Base-by-base conservation (phyloP, 30 jellyfish, hydroid and myxozoan genomes). In the Aurelia aurita region DNA sequence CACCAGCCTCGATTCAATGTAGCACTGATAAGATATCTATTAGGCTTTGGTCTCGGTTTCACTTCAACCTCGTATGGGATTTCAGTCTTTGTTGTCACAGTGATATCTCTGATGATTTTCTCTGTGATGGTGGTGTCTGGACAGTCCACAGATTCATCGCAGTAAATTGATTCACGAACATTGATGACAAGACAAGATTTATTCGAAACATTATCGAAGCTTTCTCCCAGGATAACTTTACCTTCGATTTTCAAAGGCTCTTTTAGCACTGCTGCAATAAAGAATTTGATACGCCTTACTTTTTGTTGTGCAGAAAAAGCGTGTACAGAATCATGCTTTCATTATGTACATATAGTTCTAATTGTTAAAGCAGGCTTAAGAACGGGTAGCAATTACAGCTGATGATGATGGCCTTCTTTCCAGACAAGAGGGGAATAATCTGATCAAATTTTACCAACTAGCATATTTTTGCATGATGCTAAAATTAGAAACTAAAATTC, bases 21-120 rank as follows among this genome's bases (percentile, higher is more conserved):
- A 27, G 72, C 86, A n/a, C 60, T 73, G 21, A 74, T 64, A 28
- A 74, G 86, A 22, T 74, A 74, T 19, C 58, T 73, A 20, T 73
- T 74, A 15, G 86, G 60, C 62, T 44, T 55, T 53, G 86, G 86
- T 46, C 86, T 74, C 74, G 86, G 86, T 35, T 74, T 74, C 86
- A 74, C 60, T 5, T 53, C 35, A 31, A 74, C 49, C 39, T 74
- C 86, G 21, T 54, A 74, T 3, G 76, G 76, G 64, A 74, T 35
- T 32, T 27, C 60, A 19, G 75, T 60, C 25, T 74, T 44, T 16
- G 62, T 0, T 55, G 76, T 72, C 34, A 74, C 23, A 5, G 64
- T 35, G 26, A 74, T 44, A 46, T 74, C 61, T 35, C 51, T 74
- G 23, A 31, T 44, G 21, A 74, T 63, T 31, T 53, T 60, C 31